Evolutionary conservation across 1,140 invertebrate species (phyloP).

Genomic region (Probaryconus sp.): DNA sequence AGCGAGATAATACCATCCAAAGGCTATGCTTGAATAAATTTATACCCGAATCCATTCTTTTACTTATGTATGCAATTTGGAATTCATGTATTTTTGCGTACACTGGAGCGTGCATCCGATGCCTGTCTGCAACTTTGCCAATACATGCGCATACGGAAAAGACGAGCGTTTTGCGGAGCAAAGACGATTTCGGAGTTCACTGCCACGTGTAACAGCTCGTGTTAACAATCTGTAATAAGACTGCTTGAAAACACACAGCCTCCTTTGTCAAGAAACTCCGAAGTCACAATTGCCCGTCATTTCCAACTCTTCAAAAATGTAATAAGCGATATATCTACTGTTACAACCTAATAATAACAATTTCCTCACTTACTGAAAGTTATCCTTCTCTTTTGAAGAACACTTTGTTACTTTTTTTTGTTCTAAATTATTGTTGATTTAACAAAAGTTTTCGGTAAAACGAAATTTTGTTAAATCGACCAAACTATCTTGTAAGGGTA

Average conservation of each 20-base stretch:
- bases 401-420: too few relatives aligned
- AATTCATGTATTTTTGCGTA: slow-evolving; percentile 34
- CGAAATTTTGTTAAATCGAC: too few relatives aligned
- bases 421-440: too few relatives aligned
- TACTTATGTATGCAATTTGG: slow-evolving; percentile 40
- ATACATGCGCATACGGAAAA: slow-evolving; percentile 22
- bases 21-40: slow-evolving; percentile 8
- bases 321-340: too few relatives aligned
- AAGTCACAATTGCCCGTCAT: slow-evolving; percentile 27
- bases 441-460: too few relatives aligned
- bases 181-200: slow-evolving; percentile 35
- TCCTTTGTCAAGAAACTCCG: too few relatives aligned
- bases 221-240: slow-evolving; percentile 54
- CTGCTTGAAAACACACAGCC: too few relatives aligned
- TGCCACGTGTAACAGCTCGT: slow-evolving; percentile 35
- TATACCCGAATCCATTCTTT: slow-evolving; percentile 9
- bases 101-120: slow-evolving; percentile 16
- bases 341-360: too few relatives aligned
- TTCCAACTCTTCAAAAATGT: slow-evolving; percentile 6
- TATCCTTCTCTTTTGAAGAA: too few relatives aligned
- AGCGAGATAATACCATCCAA: slow-evolving; percentile 6
- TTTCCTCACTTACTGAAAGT: too few relatives aligned
- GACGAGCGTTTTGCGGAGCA: slow-evolving; percentile 40
- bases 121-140: slow-evolving; percentile 23
- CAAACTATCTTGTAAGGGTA: too few relatives aligned